Percentiles rank a stretch among this genome's conserved stretches.
phyloP scores from a whole-genome alignment of 2,113 vertebrate genomes.

The Orthochromis malagaraziensis region DNA sequence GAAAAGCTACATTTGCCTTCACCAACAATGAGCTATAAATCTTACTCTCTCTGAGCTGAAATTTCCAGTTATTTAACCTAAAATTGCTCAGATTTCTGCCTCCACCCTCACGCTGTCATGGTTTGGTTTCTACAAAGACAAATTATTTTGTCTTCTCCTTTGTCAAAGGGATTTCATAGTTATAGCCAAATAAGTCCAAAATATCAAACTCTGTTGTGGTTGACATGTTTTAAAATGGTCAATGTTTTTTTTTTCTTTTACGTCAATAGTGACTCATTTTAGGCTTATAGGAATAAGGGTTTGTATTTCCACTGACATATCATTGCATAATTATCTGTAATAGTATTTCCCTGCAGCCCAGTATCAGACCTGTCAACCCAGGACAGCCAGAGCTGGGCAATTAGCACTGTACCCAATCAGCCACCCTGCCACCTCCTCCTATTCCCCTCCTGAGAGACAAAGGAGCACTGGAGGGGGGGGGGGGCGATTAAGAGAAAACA shows the following conservation, averaged over 20 bases:
- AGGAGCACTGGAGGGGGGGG: conserved; percentile 35
- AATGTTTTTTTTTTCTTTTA: background rate
- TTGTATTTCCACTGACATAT: conserved; percentile 6
- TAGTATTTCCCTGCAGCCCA: conserved; percentile 45
- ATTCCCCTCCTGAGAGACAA: conserved; percentile 49
- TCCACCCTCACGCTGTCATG: background rate
- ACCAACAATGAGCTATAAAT: background rate
- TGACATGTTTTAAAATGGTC: background rate
- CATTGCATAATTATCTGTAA: conserved; percentile 48
- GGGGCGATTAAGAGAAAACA: conserved; percentile 76
- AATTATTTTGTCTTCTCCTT: background rate
- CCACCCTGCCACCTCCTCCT: conserved; percentile 33
- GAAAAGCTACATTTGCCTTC: background rate
- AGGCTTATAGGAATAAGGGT: background rate
- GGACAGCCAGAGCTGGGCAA: conserved; percentile 52
- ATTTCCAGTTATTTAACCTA: background rate
- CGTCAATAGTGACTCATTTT: background rate
- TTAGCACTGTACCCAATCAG: conserved; percentile 71
- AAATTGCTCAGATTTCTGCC: background rate
- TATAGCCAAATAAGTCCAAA: background rate
- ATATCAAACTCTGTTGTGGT: background rate
- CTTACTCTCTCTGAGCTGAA: background rate
- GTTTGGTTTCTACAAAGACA: background rate
- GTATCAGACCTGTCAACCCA: conserved; percentile 46
- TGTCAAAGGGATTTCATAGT: background rate